Evolutionary conservation across 2,888 invertebrate genomes (phyloP).

Genomic region (Tiliacea citrago): DNA sequence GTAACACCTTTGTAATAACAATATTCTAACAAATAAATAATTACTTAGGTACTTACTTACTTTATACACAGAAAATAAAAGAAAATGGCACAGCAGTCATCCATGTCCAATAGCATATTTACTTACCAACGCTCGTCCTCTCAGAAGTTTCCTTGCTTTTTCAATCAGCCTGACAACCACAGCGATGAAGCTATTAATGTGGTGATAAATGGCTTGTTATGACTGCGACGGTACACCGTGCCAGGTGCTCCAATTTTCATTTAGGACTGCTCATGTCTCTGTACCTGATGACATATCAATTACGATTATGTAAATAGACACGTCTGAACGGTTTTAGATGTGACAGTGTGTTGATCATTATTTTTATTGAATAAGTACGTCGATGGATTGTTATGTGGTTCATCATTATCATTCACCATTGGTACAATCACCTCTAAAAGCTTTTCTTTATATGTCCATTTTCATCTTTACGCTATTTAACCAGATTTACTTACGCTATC

Average conservation of each 20-base stretch:
- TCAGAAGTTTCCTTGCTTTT: conserved; percentile 7
- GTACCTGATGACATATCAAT: conserved; percentile 61
- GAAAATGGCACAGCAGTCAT: neutral
- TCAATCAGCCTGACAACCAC: conserved; percentile 22
- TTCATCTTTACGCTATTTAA: neutral
- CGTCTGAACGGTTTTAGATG: conserved; percentile 16
- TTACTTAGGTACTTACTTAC: too few species aligned
- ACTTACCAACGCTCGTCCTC: neutral
- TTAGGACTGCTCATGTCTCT: conserved; percentile 34
- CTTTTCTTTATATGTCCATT: neutral
- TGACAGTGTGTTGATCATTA: conserved; percentile 5
- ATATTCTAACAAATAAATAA: too few species aligned
- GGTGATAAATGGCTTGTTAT: conserved; percentile 60
- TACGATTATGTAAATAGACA: conserved; percentile 50
- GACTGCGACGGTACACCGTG: conserved; percentile 48
- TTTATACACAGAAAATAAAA: neutral
- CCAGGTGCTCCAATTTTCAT: conserved; percentile 59
- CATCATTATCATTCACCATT: neutral
- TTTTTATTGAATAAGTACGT: neutral
- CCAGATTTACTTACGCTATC: too few species aligned
- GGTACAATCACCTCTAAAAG: neutral
- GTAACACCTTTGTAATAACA: too few species aligned
- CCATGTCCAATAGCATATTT: neutral
- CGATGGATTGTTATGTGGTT: neutral
- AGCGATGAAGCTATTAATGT: conserved; percentile 42